Percentiles rank a stretch among this genome's conserved stretches.
phyloP scores from a whole-genome alignment of 2,797 vertebrate species.

The Trichosurus vulpecula region DNA sequence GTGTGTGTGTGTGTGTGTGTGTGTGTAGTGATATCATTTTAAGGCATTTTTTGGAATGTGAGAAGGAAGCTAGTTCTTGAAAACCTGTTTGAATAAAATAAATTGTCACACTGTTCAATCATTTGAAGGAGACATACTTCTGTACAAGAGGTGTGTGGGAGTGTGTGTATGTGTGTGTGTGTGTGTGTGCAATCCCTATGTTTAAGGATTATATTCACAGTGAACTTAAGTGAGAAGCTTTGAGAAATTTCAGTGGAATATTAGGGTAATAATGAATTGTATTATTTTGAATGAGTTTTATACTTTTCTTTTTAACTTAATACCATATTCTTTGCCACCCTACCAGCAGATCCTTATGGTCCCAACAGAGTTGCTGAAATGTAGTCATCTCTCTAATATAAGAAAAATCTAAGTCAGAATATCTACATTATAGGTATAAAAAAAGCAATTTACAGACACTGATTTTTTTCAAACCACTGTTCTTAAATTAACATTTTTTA shows the following conservation, averaged over 20 bases:
- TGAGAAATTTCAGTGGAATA: conserved; percentile 34
- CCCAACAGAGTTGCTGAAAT: background rate
- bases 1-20: no score
- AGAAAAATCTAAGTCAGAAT: conserved; percentile 22
- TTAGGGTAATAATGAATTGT: conserved; percentile 14
- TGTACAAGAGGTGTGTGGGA: background rate
- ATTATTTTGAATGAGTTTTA: conserved; percentile 41
- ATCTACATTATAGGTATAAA: background rate
- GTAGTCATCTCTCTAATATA: conserved; percentile 1
- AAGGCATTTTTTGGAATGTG: conserved; percentile 6
- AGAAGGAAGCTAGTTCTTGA: conserved; percentile 20
- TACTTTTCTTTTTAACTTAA: conserved; percentile 16
- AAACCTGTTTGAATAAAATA: conserved; percentile 42
- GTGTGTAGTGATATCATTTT: background rate
- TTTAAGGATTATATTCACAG: background rate
- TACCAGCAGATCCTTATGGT: conserved; percentile 38
- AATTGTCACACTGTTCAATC: conserved; percentile 28
- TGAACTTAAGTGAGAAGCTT: conserved; percentile 32
- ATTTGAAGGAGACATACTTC: conserved; percentile 24
- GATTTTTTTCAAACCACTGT: conserved; percentile 34
- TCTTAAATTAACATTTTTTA: conserved; percentile 45
- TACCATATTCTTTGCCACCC: conserved; percentile 14
- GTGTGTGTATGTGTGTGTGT: conserved; percentile 26
- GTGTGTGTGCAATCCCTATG: conserved; percentile 16
- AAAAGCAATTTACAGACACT: conserved; percentile 14